phyloP scores from a whole-genome alignment of 2,888 invertebrate genomes.

The Agrotis segetum region DNA sequence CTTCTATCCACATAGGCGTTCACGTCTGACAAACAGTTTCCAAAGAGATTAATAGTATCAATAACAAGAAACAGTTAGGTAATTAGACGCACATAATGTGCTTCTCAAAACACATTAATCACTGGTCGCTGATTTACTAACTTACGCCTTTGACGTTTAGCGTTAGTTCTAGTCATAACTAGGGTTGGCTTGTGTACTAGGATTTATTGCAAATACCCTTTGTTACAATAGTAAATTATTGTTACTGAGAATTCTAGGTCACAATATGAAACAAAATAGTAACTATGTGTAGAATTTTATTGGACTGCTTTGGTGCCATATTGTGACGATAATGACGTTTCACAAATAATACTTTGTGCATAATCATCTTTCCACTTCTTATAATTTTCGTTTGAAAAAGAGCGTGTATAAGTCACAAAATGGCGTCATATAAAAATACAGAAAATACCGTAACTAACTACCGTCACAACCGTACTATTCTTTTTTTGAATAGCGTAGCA shows the following conservation, averaged over 20 bases:
- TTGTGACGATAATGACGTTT: too few species aligned
- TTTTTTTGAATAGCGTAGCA: too few species aligned
- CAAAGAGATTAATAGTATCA: conserved; percentile 62
- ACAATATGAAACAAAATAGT: neutral
- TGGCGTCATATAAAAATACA: too few species aligned
- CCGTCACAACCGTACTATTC: too few species aligned
- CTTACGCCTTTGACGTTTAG: conserved; percentile 32
- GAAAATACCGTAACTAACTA: too few species aligned
- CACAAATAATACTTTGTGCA: too few species aligned
- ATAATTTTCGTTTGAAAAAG: too few species aligned
- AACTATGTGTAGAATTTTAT: too few species aligned
- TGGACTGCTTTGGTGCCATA: too few species aligned
- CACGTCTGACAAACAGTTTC: conserved; percentile 38
- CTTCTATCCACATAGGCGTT: conserved; percentile 36
- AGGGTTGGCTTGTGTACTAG: neutral
- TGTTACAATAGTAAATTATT: neutral
- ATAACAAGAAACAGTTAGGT: conserved; percentile 60
- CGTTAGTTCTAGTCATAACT: conserved; percentile 21
- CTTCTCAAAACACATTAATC: conserved; percentile 50
- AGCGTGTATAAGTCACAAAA: too few species aligned
- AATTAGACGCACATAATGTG: conserved; percentile 57
- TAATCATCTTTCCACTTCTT: too few species aligned
- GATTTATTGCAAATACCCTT: conserved; percentile 1
- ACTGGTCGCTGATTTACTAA: conserved; percentile 46
- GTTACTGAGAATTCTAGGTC: neutral